phyloP scores from a whole-genome alignment of 2,888 invertebrate species.

The Salpingus planirostris region DNA sequence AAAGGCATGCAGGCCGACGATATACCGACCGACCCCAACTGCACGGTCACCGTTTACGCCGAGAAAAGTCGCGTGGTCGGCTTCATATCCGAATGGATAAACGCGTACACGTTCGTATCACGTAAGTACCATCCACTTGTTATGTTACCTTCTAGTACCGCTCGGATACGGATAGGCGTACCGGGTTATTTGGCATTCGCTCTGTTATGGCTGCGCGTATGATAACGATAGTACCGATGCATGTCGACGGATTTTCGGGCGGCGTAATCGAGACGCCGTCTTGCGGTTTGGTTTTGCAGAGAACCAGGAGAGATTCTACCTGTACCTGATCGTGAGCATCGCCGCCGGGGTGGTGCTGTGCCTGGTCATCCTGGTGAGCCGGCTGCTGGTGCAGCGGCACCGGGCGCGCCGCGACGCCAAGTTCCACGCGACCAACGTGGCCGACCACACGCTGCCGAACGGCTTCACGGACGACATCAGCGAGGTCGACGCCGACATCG shows the following conservation, averaged over 20 bases:
- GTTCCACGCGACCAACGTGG: slow-evolving; percentile 58
- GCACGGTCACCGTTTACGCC: slow-evolving; percentile 44
- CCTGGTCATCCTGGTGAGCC: slow-evolving; percentile 60
- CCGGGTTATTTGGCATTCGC: slow-evolving; percentile 9
- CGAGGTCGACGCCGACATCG: slow-evolving; percentile 73
- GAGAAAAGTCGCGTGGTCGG: slow-evolving; percentile 49
- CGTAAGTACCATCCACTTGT: slow-evolving; percentile 59
- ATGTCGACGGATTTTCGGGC: too few relatives aligned
- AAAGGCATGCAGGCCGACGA: slow-evolving; percentile 39
- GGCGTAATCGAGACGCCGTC: too few relatives aligned
- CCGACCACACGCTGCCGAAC: slow-evolving; percentile 68
- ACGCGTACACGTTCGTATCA: slow-evolving; percentile 58
- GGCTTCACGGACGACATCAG: slow-evolving; percentile 82
- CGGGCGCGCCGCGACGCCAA: slow-evolving; percentile 55
- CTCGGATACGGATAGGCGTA: neutral
- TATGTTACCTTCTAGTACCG: neutral
- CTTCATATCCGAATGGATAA: slow-evolving; percentile 62
- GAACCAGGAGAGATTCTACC: slow-evolving; percentile 69
- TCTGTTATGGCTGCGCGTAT: slow-evolving; percentile 21
- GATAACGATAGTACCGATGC: too few relatives aligned
- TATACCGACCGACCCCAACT: slow-evolving; percentile 38
- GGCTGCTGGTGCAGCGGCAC: slow-evolving; percentile 60
- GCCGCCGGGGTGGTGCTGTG: slow-evolving; percentile 63
- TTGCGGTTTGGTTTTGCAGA: slow-evolving; percentile 55
- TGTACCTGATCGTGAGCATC: slow-evolving; percentile 73